phyloP scores from a whole-genome alignment of 2,888 invertebrate species.

The Dioctria rufipes region DNA sequence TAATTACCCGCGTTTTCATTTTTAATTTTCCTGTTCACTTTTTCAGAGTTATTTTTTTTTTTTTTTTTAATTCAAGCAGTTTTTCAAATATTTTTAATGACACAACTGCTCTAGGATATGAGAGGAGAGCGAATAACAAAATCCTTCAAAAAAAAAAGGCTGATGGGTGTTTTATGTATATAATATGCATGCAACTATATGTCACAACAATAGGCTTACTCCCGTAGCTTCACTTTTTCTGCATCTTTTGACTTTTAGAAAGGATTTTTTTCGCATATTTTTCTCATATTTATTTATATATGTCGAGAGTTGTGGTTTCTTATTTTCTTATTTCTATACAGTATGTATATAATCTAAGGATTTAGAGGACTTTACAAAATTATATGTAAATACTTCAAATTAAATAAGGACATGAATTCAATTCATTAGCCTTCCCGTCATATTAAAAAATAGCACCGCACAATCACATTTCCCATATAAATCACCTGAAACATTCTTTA shows the following conservation, averaged over 20 bases:
- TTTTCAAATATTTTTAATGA: conserved; percentile 52
- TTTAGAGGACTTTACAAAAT: too few species aligned
- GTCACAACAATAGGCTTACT: conserved; percentile 32
- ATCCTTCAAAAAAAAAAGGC: conserved; percentile 10
- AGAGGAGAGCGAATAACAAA: not conserved
- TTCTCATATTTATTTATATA: conserved; percentile 3
- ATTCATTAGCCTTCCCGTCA: too few species aligned
- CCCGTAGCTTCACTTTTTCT: not conserved
- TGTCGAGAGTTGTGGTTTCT: not conserved
- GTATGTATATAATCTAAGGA: too few species aligned
- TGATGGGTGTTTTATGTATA: conserved; percentile 25
- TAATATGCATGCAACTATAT: conserved; percentile 13
- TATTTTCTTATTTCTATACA: too few species aligned
- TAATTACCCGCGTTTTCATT: conserved; percentile 64
- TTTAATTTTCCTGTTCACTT: conserved; percentile 63
- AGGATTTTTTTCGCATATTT: conserved; percentile 1
- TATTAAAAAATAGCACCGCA: too few species aligned
- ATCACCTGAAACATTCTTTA: too few species aligned
- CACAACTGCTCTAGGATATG: conserved; percentile 44
- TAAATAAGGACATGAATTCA: too few species aligned
- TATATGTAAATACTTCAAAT: too few species aligned
- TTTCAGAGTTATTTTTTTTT: conserved; percentile 49
- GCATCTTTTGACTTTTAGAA: conserved; percentile 35
- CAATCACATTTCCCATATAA: too few species aligned
- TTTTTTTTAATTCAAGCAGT: conserved; percentile 49